Conservation (phyloP, 2,797 vertebrate genomes). For the Crypturellus tataupa region DNA sequence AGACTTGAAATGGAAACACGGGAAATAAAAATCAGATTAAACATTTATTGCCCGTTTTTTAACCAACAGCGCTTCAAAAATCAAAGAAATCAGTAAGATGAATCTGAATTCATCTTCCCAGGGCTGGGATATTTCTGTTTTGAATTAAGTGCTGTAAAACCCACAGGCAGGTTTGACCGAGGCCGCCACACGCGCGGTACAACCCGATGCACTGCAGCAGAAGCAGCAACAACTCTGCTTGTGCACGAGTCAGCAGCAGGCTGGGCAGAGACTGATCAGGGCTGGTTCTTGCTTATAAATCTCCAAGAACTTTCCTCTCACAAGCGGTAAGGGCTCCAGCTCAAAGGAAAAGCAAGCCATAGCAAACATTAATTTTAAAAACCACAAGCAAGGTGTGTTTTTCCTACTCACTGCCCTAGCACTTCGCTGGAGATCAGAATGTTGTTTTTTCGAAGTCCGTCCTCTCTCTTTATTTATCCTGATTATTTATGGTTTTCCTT, state of each 20-base stretch:
- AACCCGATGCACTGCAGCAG: neutral
- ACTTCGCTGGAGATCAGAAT: neutral
- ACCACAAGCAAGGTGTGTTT: neutral
- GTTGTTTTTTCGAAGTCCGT: neutral
- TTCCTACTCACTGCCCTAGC: neutral
- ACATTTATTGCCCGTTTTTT: neutral
- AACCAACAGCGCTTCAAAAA: neutral
- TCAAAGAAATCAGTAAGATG: neutral
- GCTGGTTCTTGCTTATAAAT: neutral
- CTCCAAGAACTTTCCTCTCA: neutral
- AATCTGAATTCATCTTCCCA: neutral
- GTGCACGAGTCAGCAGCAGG: neutral
- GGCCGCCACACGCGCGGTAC: neutral
- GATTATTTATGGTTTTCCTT: slow-evolving; percentile 1
- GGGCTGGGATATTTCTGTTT: neutral
- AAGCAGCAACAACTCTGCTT: neutral
- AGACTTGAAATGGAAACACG: neutral
- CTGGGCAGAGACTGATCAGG: neutral
- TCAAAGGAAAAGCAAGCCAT: neutral
- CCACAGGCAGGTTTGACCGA: neutral
- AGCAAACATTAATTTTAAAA: neutral
- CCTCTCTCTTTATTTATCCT: neutral
- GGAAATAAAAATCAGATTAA: neutral
- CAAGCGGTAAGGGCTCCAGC: neutral
- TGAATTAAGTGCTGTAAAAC: neutral